Evolutionary conservation across 2,888 invertebrate genomes (phyloP), one percentile per base, ranked within the genome.

Genomic region (Campopleginae sp.): DNA sequence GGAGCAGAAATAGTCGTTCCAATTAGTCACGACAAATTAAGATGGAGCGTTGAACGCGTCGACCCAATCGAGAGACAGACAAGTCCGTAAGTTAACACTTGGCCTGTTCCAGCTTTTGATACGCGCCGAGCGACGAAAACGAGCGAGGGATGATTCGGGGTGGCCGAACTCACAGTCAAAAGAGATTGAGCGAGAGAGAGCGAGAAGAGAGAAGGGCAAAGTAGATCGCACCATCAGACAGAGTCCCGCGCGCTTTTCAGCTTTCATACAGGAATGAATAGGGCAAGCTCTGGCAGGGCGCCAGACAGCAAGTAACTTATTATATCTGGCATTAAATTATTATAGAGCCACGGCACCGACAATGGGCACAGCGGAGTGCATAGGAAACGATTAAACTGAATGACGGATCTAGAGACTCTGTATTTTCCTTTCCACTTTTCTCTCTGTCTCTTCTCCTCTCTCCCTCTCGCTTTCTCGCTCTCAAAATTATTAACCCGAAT

Each of bases 311-410:
- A 93, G 93, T 93, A 93, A 93, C 93, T 93, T 93, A 93, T 93
- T 93, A 93, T 93, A 93, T 93, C 92, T 93, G 92, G 93, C 93
- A 93, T 93, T 93, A 93, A 93, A 93, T 93, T 93, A 93, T 93
- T 93, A 93, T 93, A 91, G 91, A 93, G 90, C 91, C 86, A 44
- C 86, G 88, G 87, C 65, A 77, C 87, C 90, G 91, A 93, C 93
- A 93, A 93, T 93, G 92, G 93, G 91, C 90, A 92, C 91, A 90
- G 91, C 91, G 89, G 90, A 93, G 93, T 93, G 92, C 93, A 93
- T 92, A 92, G 93, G 93, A 93, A 93, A 91, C 93, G 92, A 93
- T 93, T 93, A 93, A 93, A 92, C 90, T 90, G 90, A 91, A 92
- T 92, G 92, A 92, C 92, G 89, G 89, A 91, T 91, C 89, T 89